A percentile compares a stretch with the other conserved stretches of the same genome.
Conservation (phyloP, 2,113 vertebrate genomes). For the Danionella cerebrum region DNA sequence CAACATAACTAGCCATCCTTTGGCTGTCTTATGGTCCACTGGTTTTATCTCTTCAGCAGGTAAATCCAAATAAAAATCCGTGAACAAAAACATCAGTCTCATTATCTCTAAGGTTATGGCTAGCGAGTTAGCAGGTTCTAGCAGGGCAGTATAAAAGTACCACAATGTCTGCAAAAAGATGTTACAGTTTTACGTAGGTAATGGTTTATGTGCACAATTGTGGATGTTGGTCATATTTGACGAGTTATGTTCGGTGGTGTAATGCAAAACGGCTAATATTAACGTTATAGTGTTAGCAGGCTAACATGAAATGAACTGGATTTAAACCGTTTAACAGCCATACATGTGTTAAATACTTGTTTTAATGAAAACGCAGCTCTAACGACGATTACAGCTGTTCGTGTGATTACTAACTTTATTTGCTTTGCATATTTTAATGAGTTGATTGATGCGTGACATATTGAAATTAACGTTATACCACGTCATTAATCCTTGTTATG, state of each 20-base stretch:
- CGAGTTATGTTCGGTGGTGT: not conserved
- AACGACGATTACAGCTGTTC: too few species aligned
- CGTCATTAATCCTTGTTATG: too few species aligned
- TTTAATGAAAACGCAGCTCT: too few species aligned
- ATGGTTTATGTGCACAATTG: not conserved
- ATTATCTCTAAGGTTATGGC: not conserved
- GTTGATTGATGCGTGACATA: too few species aligned
- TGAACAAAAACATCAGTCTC: not conserved
- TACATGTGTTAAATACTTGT: too few species aligned
- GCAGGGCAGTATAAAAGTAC: not conserved
- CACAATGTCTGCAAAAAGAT: not conserved
- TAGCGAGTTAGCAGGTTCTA: slow-evolving; percentile 11
- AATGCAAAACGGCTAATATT: not conserved
- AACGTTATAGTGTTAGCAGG: not conserved
- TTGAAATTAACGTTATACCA: too few species aligned
- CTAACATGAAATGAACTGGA: too few species aligned
- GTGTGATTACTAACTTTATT: too few species aligned
- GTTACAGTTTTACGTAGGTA: not conserved
- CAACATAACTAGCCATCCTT: not conserved
- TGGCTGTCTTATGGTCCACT: not conserved
- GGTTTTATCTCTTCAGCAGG: not conserved
- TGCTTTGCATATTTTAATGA: too few species aligned
- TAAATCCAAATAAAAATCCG: not conserved
- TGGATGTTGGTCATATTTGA: not conserved
- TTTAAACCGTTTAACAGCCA: too few species aligned